Evolutionary conservation across 2,797 vertebrate species (phyloP).

Genomic region (Fistularia tabacaria): DNA sequence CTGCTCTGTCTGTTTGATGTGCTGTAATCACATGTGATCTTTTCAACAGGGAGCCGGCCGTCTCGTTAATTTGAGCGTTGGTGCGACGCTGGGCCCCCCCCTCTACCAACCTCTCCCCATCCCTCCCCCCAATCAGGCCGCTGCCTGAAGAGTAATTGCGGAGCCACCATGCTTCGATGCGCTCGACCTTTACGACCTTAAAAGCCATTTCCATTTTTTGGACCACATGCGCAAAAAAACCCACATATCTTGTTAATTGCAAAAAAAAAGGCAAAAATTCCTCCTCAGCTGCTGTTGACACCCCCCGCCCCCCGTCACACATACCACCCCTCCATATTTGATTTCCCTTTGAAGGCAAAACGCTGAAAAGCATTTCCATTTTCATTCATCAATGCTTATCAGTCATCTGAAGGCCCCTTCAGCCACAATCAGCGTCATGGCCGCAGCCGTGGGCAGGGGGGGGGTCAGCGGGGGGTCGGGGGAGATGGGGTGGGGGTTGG

Average conservation of each 20-base stretch:
- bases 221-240: conserved; percentile 59
- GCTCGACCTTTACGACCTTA: conserved; percentile 80
- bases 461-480: conserved; percentile 7
- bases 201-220: conserved; percentile 80
- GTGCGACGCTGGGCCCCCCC: conserved; percentile 49
- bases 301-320: conserved; percentile 13
- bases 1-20: conserved; percentile 71
- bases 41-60: conserved; percentile 73
- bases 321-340: conserved; percentile 23
- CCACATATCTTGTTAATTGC: conserved; percentile 79
- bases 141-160: conserved; percentile 73
- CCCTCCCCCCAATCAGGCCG: conserved; percentile 35
- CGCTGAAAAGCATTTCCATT: conserved; percentile 77
- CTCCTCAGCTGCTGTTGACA: conserved; percentile 26
- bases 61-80: conserved; percentile 71
- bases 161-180: conserved; percentile 77
- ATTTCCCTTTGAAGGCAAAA: conserved; percentile 70
- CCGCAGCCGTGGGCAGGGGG: conserved; percentile 32
- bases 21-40: conserved; percentile 77
- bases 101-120: conserved; percentile 16
- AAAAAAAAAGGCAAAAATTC: conserved; percentile 67
- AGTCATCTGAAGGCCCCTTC: conserved; percentile 67
- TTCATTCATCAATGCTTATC: conserved; percentile 76
- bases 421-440: conserved; percentile 62
- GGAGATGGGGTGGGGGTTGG: conserved; percentile 26